phyloP scores from a whole-genome alignment of 1,140 invertebrate genomes.

The Pararge aegeria region DNA sequence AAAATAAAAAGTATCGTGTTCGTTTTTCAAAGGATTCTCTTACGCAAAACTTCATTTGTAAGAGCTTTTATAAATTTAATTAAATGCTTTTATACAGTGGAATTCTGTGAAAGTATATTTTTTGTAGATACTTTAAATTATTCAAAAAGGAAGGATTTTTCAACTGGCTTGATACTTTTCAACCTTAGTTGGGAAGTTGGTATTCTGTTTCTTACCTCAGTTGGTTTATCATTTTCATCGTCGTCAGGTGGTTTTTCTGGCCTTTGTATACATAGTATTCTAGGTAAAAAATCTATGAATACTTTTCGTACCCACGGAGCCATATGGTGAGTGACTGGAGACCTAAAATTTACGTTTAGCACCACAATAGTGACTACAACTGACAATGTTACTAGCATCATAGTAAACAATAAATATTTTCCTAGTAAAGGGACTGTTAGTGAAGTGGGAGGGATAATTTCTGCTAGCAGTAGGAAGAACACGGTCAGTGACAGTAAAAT shows the following conservation, averaged over 20 bases:
- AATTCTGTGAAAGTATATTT: neutral
- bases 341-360: slow-evolving; percentile 98
- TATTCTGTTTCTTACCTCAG: slow-evolving; percentile 77
- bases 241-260: slow-evolving; percentile 86
- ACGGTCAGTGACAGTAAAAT: slow-evolving; percentile 99
- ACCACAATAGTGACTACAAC: slow-evolving; percentile 99
- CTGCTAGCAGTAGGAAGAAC: slow-evolving; percentile 98
- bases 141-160: neutral
- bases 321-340: slow-evolving; percentile 98
- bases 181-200: neutral
- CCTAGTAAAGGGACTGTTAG: slow-evolving; percentile 98
- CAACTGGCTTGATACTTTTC: neutral
- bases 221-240: slow-evolving; percentile 84
- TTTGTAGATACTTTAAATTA: slow-evolving; percentile 6
- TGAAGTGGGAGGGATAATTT: slow-evolving; percentile 99
- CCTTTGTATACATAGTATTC: slow-evolving; percentile 90
- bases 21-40: slow-evolving; percentile 44
- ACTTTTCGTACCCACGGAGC: slow-evolving; percentile 93
- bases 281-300: slow-evolving; percentile 94
- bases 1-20: slow-evolving; percentile 52
- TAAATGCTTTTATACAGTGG: slow-evolving; percentile 35
- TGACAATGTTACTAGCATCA: slow-evolving; percentile 98
- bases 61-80: slow-evolving; percentile 58
- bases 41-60: slow-evolving; percentile 50
- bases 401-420: slow-evolving; percentile 99